phyloP scores from a whole-genome alignment of 2,888 invertebrate genomes.

The Ennomos quercinarius region DNA sequence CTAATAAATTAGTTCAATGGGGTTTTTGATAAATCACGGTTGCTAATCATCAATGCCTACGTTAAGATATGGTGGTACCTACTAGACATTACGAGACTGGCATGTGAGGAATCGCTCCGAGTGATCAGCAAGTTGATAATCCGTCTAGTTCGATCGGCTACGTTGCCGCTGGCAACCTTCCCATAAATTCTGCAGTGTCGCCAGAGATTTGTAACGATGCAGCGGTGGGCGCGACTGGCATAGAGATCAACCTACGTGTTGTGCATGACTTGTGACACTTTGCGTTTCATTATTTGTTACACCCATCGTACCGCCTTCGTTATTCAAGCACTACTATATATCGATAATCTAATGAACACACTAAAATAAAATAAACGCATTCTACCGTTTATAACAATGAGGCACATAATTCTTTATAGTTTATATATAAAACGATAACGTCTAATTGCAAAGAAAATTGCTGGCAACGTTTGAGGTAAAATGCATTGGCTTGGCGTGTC shows the following conservation, averaged over 20 bases:
- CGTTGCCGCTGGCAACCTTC: slow-evolving; percentile 61
- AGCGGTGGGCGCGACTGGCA: slow-evolving; percentile 61
- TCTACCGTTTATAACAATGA: background rate
- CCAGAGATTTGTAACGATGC: slow-evolving; percentile 59
- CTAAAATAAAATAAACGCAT: slow-evolving; percentile 2
- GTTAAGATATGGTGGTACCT: slow-evolving; percentile 8
- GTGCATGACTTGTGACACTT: slow-evolving; percentile 37
- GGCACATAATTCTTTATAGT: too few relatives aligned
- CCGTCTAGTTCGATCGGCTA: slow-evolving; percentile 49
- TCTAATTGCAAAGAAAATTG: too few relatives aligned
- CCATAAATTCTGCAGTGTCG: slow-evolving; percentile 64
- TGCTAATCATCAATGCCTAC: background rate
- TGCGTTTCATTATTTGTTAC: slow-evolving; percentile 30
- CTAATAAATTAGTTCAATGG: too few relatives aligned
- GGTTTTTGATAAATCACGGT: too few relatives aligned
- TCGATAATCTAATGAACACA: slow-evolving; percentile 9
- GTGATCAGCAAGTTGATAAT: slow-evolving; percentile 55
- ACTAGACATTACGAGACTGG: slow-evolving; percentile 2
- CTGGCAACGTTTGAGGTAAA: too few relatives aligned
- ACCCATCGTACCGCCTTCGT: slow-evolving; percentile 43
- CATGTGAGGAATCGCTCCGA: slow-evolving; percentile 44
- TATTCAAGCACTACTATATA: slow-evolving; percentile 22
- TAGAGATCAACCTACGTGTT: slow-evolving; percentile 65
- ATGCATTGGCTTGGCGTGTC: background rate
- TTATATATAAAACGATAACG: too few relatives aligned